Base-by-base conservation (phyloP, 2,888 invertebrate genomes). In the Tinea trinotella region DNA sequence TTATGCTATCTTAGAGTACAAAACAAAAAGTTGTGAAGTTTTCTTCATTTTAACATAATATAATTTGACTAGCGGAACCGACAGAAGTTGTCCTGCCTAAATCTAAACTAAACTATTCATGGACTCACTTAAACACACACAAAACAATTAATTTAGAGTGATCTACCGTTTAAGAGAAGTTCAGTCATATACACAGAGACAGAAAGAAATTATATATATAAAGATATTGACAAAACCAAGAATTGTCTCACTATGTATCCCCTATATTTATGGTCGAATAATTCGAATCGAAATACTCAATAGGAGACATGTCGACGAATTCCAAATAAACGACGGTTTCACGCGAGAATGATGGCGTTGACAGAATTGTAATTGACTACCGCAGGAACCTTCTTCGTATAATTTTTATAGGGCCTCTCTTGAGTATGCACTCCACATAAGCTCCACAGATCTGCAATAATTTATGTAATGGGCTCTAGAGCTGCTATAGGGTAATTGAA, bases 361-460 rank as follows among this genome's bases (percentile, higher is more conserved):
- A 50, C 50, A 50, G 50, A 50, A 50, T 50, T 24, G 50, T 50
- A 50, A 50, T 50, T 50, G 50, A 22, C 50, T 50, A 24, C 5
- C 24, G 17, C 19, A n/a, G 6, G 40, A 48, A 12, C 48, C 3
- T 48, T 48, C 48, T 48, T 48, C 48, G 18, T 19, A 48, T 48
- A 18, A 18, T 48, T 15, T 48, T 48, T 48, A 7, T 40, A 15
- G 1, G 40, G 2, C 15, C 15, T 40, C n/a, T 40, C 13, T 13
- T 40, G 15, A 13, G n/a, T 35, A 7, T 7, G 35, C 35, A 35
- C 22, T 22, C 7, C 3, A 22, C 22, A 22, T 22, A 22, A 22
- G 22, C n/a, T n/a, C n/a, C n/a, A n/a, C n/a, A n/a, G n/a, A n/a
- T n/a, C n/a, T n/a, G n/a, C n/a, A n/a, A n/a, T n/a, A n/a, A n/a